Conservation (phyloP, 2,113 vertebrate genomes). For the Rhegmatorhina hoffmannsi region DNA sequence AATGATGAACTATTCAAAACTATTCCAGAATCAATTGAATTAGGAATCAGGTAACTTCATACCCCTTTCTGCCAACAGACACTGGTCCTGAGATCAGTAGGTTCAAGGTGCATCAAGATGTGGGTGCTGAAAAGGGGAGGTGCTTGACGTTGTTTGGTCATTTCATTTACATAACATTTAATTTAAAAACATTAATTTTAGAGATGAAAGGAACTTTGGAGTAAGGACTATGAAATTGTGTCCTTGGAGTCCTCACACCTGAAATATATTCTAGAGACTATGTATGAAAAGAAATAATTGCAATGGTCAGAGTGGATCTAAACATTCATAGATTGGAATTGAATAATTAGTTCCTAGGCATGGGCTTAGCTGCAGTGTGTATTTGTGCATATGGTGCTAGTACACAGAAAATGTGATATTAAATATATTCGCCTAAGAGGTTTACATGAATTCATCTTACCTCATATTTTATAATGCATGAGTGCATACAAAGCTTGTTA, state of each 20-base stretch:
- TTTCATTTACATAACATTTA: not conserved
- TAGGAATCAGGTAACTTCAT: not conserved
- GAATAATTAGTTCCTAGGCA: not conserved
- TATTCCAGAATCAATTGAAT: not conserved
- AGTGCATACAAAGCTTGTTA: not conserved
- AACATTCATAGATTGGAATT: not conserved
- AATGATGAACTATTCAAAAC: not conserved
- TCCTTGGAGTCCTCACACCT: not conserved
- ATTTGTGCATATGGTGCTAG: not conserved
- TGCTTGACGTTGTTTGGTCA: not conserved
- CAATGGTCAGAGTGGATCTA: not conserved
- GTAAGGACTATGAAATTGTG: not conserved
- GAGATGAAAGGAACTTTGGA: not conserved
- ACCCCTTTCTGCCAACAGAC: too few relatives aligned
- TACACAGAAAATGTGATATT: not conserved
- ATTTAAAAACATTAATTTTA: not conserved
- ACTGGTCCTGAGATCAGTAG: not conserved
- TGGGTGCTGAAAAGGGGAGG: not conserved
- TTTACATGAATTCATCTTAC: not conserved
- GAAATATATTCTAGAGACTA: not conserved
- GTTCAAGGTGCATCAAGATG: not conserved
- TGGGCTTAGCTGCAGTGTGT: not conserved
- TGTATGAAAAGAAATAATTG: not conserved
- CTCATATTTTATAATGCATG: accelerated
- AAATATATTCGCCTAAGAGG: not conserved